Conservation (phyloP, 2,113 vertebrate genomes). For the Sciurus niger region DNA sequence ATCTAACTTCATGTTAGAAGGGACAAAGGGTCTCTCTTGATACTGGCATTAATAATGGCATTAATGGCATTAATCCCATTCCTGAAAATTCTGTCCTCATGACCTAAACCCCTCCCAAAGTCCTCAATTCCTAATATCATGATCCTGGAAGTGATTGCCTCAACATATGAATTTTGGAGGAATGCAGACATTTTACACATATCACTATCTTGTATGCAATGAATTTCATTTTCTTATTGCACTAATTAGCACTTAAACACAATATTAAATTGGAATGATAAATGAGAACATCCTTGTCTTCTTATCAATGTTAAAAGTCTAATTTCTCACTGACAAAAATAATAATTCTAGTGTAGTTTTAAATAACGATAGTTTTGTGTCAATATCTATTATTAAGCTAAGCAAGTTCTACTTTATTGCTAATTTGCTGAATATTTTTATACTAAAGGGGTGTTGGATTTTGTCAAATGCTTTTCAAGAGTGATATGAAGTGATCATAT, state of each 20-base stretch:
- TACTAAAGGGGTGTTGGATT: background rate
- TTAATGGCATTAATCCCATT: too few relatives aligned
- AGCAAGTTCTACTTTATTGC: background rate
- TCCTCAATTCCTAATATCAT: background rate
- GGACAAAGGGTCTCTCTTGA: too few relatives aligned
- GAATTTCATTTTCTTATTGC: background rate
- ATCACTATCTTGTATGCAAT: background rate
- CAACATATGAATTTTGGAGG: background rate
- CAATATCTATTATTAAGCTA: too few relatives aligned
- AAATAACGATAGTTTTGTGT: too few relatives aligned
- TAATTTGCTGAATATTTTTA: background rate
- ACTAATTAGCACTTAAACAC: background rate
- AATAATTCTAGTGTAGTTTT: background rate
- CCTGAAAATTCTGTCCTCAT: too few relatives aligned
- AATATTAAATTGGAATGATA: background rate
- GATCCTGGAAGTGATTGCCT: background rate
- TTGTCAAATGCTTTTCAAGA: background rate
- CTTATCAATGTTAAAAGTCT: background rate
- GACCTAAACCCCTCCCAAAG: background rate
- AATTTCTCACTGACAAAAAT: background rate
- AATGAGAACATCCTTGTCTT: background rate
- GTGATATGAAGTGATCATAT: background rate
- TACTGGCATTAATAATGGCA: too few relatives aligned
- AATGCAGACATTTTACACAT: background rate
- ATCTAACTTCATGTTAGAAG: too few relatives aligned